Evolutionary conservation across 2,797 vertebrate species (phyloP).

Genomic region (Molossus molossus): DNA sequence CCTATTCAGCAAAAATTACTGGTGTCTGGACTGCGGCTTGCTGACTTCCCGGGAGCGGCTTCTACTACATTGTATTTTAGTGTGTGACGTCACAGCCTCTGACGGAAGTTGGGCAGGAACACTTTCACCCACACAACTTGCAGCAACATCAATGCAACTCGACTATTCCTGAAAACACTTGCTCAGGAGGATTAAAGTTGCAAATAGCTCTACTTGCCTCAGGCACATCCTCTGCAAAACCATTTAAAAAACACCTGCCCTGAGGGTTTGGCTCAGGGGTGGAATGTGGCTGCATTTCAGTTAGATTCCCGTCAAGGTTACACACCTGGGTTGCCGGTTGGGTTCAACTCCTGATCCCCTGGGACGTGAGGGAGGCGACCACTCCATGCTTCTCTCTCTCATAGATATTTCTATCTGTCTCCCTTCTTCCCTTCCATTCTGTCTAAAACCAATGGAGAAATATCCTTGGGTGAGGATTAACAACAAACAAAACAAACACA

Average conservation of each 20-base stretch:
- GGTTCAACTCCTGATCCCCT: no score
- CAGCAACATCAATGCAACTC: neutral
- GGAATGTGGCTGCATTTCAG: no score
- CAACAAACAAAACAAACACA: neutral
- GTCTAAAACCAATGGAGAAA: no score
- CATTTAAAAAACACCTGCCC: neutral
- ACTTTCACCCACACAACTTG: neutral
- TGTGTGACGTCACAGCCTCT: neutral
- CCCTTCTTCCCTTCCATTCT: no score
- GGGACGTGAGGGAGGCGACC: no score
- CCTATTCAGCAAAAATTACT: neutral
- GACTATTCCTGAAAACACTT: neutral
- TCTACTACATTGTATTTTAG: neutral
- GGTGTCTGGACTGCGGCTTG: neutral
- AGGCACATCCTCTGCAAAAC: neutral
- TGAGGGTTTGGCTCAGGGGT: no score
- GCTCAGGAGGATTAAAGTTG: neutral
- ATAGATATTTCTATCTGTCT: no score
- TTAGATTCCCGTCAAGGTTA: no score
- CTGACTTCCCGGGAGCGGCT: neutral
- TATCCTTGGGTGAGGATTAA: no score
- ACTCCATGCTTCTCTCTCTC: no score
- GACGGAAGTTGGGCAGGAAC: neutral
- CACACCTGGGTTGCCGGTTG: no score
- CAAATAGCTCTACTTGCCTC: neutral